A percentile compares a stretch with the other conserved stretches of the same genome.
Evolutionary conservation across 2,888 invertebrate genomes (phyloP).

Genomic region (Mantis religiosa): DNA sequence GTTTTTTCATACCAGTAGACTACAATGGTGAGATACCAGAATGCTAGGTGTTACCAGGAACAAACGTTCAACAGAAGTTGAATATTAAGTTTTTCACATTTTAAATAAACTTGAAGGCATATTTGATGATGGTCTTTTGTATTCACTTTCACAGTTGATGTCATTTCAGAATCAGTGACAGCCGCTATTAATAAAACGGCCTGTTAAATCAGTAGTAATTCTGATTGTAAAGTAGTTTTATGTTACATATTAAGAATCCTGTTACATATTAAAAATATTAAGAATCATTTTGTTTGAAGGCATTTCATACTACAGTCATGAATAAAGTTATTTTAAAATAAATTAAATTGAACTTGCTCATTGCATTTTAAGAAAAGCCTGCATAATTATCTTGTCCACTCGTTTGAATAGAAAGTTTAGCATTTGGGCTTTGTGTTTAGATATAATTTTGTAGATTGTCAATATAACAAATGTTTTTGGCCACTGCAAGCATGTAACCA

Average conservation of each 20-base stretch:
- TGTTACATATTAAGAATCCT: background rate
- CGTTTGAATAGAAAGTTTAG: too few species aligned
- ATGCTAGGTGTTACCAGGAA: background rate
- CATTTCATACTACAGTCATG: too few species aligned
- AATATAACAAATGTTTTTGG: too few species aligned
- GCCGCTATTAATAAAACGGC: background rate
- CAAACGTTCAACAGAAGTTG: background rate
- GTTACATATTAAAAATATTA: background rate
- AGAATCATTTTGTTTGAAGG: background rate
- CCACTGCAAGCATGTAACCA: background rate
- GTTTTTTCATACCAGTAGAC: background rate
- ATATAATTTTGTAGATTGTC: too few species aligned
- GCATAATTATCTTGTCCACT: too few species aligned
- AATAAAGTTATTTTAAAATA: too few species aligned
- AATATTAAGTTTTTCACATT: background rate
- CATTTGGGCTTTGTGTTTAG: too few species aligned
- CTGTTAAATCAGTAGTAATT: background rate
- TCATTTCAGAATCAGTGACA: background rate
- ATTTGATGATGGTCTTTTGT: background rate
- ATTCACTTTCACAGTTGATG: background rate
- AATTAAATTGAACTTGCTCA: too few species aligned
- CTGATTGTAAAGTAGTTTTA: background rate
- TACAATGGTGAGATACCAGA: background rate
- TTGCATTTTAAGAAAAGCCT: too few species aligned
- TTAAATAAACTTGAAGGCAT: background rate